Conservation (phyloP, 2,797 vertebrate species). For the Pseudopleuronectes americanus region DNA sequence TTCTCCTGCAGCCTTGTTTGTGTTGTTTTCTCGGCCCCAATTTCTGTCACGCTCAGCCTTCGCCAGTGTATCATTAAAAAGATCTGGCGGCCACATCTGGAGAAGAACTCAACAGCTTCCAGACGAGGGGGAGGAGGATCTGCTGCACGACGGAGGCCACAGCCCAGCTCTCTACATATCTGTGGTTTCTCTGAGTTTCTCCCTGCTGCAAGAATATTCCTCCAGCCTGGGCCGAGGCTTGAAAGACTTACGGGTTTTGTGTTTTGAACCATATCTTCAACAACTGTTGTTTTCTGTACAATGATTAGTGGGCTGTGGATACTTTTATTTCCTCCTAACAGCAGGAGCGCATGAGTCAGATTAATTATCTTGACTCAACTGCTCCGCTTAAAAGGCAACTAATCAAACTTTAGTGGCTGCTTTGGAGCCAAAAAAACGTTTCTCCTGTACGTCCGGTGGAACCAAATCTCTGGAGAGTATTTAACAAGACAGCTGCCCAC, state of each 20-base stretch:
- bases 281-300: background rate
- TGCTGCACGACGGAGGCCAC: slow-evolving; percentile 54
- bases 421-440: slow-evolving; percentile 33
- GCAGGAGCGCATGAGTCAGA: slow-evolving; percentile 23
- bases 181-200: slow-evolving; percentile 69
- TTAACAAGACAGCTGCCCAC: slow-evolving; percentile 64
- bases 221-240: slow-evolving; percentile 18
- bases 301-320: background rate
- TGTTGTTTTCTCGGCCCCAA: slow-evolving; percentile 20
- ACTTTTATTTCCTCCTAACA: slow-evolving; percentile 24
- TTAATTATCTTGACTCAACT: slow-evolving; percentile 37
- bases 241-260: slow-evolving; percentile 2
- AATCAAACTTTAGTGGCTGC: slow-evolving; percentile 27
- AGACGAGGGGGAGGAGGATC: slow-evolving; percentile 70
- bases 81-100: slow-evolving; percentile 75
- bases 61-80: slow-evolving; percentile 57
- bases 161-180: slow-evolving; percentile 70
- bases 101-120: slow-evolving; percentile 74
- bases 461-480: slow-evolving; percentile 26
- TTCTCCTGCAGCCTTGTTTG: slow-evolving; percentile 30
- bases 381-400: slow-evolving; percentile 34
- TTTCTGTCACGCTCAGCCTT: slow-evolving; percentile 44
- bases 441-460: slow-evolving; percentile 36
- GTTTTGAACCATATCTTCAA: background rate
- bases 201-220: slow-evolving; percentile 39